Evolutionary conservation across 2,113 vertebrate genomes (phyloP).

Genomic region (Strix uralensis): DNA sequence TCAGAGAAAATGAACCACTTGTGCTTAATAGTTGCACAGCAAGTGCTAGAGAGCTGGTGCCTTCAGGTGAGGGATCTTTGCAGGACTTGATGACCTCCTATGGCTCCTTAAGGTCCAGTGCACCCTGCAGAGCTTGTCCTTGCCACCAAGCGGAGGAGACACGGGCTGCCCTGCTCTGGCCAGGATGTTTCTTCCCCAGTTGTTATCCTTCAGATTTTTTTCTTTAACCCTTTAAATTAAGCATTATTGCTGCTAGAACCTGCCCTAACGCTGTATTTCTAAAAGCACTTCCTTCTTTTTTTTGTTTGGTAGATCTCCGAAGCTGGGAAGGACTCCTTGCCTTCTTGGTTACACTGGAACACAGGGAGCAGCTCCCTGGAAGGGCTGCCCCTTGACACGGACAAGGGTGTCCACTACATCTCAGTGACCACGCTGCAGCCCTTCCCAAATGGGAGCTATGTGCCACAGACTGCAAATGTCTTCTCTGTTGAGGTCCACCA

Average conservation of each 20-base stretch:
- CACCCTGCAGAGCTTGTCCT: neutral
- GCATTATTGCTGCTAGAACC: neutral
- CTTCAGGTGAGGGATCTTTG: neutral
- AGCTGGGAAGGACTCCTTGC: slow-evolving; percentile 85
- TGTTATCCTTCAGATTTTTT: neutral
- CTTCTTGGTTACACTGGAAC: slow-evolving; percentile 92
- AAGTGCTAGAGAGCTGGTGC: neutral
- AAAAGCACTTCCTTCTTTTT: neutral
- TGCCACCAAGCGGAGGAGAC: neutral
- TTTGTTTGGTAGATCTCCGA: slow-evolving; percentile 79
- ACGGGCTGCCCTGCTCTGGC: neutral
- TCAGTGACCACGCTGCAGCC: slow-evolving; percentile 77
- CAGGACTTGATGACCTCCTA: neutral
- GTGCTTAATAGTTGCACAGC: neutral
- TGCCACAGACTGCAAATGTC: slow-evolving; percentile 80
- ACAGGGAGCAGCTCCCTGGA: slow-evolving; percentile 76
- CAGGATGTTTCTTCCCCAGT: neutral
- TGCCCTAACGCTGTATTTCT: neutral
- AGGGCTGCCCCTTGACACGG: slow-evolving; percentile 90
- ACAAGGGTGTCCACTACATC: slow-evolving; percentile 93
- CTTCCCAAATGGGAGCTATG: slow-evolving; percentile 77
- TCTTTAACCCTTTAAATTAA: neutral
- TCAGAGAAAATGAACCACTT: neutral
- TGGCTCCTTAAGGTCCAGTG: neutral
- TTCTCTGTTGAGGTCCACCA: slow-evolving; percentile 93